Percentiles rank a stretch among this genome's conserved stretches.
Evolutionary conservation across 2,888 invertebrate genomes (phyloP).

Genomic region (Hypselothyrea guttata): DNA sequence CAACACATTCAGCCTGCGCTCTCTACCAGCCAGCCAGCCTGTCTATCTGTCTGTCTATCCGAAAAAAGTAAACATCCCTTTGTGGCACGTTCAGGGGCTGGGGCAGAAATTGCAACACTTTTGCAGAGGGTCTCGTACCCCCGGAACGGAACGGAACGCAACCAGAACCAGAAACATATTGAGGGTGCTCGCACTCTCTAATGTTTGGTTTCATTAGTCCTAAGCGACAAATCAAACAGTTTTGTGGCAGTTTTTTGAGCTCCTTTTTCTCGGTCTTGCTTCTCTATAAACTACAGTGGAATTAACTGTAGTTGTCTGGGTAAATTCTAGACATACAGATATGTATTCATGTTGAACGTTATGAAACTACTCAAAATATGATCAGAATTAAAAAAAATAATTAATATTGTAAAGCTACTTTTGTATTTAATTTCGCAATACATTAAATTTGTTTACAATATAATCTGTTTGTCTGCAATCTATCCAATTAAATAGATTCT

Average conservation of each 20-base stretch:
- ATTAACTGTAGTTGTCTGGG: not conserved
- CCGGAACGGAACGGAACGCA: slow-evolving; percentile 15
- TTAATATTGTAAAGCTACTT: no score
- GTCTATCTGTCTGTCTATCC: slow-evolving; percentile 16
- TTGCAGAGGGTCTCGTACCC: slow-evolving; percentile 35
- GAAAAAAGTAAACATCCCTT: slow-evolving; percentile 56
- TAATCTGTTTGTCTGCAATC: no score
- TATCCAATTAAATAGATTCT: no score
- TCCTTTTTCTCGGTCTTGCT: slow-evolving; percentile 4
- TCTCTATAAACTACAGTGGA: no score
- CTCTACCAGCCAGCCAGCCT: slow-evolving; percentile 9
- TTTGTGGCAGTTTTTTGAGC: slow-evolving; percentile 66
- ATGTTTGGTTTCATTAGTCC: slow-evolving; percentile 78
- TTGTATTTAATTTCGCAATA: no score
- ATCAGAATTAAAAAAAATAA: no score
- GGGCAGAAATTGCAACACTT: slow-evolving; percentile 58
- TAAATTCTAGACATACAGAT: not conserved
- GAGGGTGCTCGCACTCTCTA: slow-evolving; percentile 51
- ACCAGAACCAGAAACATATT: slow-evolving; percentile 41
- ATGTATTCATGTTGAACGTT: no score
- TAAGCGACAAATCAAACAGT: slow-evolving; percentile 79
- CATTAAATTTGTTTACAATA: no score
- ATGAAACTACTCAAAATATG: no score
- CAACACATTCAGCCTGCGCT: slow-evolving; percentile 42
- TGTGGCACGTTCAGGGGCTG: slow-evolving; percentile 9